Conservation (phyloP, 2,113 vertebrate genomes). For the zebrafish (Danio rerio) region GRCz12tu NC_133196.1:45058001-45058500, state of each 20-base stretch:
- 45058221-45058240: conserved; percentile 39
- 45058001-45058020: not conserved
- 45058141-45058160: conserved; percentile 69
- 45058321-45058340: conserved; percentile 16
- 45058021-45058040: not conserved
- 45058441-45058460: conserved; percentile 8
- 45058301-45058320: conserved; percentile 16
- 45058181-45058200: conserved; percentile 65
- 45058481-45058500: not conserved
- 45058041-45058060: not conserved
- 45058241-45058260: conserved; percentile 28
- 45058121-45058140: conserved; percentile 15
- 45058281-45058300: conserved; percentile 33
- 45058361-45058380: not conserved
- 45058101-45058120: conserved; percentile 10
- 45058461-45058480: conserved; percentile 35
- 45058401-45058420: conserved; percentile 32
- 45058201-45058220: conserved; percentile 76
- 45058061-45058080: conserved; percentile 21
- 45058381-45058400: conserved; percentile 26
- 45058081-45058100: not conserved
- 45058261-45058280: conserved; percentile 8
- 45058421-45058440: conserved; percentile 44
- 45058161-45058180: conserved; percentile 63
- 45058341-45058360: conserved; percentile 20